Conservation (phyloP, 2,888 invertebrate genomes). For the Erannis defoliaria region DNA sequence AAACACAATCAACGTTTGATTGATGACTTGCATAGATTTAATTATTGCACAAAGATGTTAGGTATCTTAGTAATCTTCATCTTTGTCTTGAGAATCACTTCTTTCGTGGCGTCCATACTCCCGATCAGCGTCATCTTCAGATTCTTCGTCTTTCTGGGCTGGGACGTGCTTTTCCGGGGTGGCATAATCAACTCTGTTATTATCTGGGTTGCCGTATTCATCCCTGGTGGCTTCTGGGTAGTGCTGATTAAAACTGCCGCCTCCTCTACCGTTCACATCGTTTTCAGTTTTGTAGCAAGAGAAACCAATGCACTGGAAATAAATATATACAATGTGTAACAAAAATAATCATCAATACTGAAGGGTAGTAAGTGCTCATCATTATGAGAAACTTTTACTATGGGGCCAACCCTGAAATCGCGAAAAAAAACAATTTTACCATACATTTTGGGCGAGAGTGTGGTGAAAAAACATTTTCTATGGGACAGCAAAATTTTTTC, state of each 20-base stretch:
- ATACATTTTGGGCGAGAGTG: too few species aligned
- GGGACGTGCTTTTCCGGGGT: neutral
- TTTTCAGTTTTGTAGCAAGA: constrained; percentile 2
- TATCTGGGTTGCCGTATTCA: neutral
- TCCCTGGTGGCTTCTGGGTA: neutral
- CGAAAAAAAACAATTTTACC: too few species aligned
- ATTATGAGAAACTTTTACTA: too few species aligned
- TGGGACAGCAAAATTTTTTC: too few species aligned
- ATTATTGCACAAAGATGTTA: neutral
- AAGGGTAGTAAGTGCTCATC: too few species aligned
- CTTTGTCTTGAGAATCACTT: neutral
- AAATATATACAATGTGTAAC: neutral
- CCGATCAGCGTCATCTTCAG: neutral
- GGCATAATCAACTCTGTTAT: neutral
- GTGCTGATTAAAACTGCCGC: neutral
- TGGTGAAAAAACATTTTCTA: too few species aligned
- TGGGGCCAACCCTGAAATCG: too few species aligned
- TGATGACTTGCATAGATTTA: too few species aligned
- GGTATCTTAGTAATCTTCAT: neutral
- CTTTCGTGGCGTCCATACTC: neutral
- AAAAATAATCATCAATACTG: too few species aligned
- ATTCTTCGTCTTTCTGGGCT: neutral
- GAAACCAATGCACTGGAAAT: neutral
- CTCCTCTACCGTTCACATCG: too few species aligned
- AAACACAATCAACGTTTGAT: too few species aligned